Base-by-base conservation (phyloP, 2,797 vertebrate species). In the Dallia pectoralis region DNA sequence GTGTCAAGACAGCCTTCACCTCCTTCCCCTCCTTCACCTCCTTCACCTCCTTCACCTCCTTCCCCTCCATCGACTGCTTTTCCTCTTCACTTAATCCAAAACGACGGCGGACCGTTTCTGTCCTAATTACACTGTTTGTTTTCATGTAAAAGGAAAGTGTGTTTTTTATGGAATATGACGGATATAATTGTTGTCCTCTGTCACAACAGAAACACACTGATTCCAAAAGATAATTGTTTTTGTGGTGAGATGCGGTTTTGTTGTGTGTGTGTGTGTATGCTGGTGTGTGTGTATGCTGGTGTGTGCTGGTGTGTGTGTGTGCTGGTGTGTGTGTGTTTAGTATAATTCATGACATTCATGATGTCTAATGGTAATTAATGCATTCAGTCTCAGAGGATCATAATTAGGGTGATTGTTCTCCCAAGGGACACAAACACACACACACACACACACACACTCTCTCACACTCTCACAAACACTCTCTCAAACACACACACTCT, bases 131-230 rank as follows among this genome's bases (percentile, higher is more conserved):
- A n/a, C 40, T 69, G 25, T 69, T 79, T 48, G 51, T 76, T 84
- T 83, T 74, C 76, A 29, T 59, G 8, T 30, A 11, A 72, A 71
- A 80, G 69, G n/a, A n/a, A n/a, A n/a, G 56, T 44, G 49, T 69
- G 25, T 69, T 79, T 48, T 48, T 76, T 84, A 83, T 74, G 83
- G 71, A 77, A 29, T 59, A 19, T 30, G 22, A 72, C 71, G 69
- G 67, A 40, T 2, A 0, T 81, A 74, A 76, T 82, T 79, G 75
- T 74, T 81, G 76, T 77, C 79, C 75, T 82, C 6, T 15, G 70
- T 71, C 81, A 62, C 25, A 64, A 77, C 79, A 75, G 80, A 76
- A 81, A 75, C 7, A 11, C 72, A 16, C 1, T 22, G 25, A 3
- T n/a, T 18, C 65, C 80, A 72, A 11, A 8, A 30, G 30, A 29